phyloP scores from a whole-genome alignment of 2,797 vertebrate genomes.

The Macropus fuliginosus region DNA sequence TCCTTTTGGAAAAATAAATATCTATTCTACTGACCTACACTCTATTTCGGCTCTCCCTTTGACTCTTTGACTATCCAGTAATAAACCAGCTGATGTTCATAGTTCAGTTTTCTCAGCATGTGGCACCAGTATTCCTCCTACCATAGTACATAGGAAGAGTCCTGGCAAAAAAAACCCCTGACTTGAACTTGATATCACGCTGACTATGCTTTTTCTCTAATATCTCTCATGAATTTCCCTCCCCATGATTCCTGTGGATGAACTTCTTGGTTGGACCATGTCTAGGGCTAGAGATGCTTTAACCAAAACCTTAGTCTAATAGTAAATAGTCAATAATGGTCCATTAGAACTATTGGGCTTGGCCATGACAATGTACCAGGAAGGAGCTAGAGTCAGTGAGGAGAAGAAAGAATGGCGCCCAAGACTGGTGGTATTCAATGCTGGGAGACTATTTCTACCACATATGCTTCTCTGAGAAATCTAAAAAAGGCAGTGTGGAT shows the following conservation, averaged over 20 bases:
- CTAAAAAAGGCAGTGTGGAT: neutral
- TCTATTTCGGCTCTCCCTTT: neutral
- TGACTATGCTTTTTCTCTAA: neutral
- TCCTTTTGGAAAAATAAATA: neutral
- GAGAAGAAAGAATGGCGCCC: neutral
- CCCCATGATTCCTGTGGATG: neutral
- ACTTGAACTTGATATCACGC: neutral
- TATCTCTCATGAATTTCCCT: neutral
- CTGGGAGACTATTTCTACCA: neutral
- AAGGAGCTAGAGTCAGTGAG: neutral
- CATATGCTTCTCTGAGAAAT: neutral
- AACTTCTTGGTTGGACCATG: neutral
- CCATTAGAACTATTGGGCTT: neutral
- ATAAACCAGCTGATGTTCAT: neutral
- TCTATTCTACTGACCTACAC: neutral
- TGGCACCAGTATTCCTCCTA: neutral
- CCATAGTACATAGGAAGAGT: neutral
- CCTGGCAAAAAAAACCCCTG: neutral
- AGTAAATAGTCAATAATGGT: neutral
- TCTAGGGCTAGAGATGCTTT: neutral
- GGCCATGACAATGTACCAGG: neutral
- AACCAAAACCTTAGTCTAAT: neutral
- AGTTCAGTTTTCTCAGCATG: neutral
- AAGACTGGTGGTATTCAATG: neutral
- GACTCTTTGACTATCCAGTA: neutral